Evolutionary conservation across 2,888 invertebrate genomes (phyloP).

Genomic region (Steinernema carpocapsae): DNA sequence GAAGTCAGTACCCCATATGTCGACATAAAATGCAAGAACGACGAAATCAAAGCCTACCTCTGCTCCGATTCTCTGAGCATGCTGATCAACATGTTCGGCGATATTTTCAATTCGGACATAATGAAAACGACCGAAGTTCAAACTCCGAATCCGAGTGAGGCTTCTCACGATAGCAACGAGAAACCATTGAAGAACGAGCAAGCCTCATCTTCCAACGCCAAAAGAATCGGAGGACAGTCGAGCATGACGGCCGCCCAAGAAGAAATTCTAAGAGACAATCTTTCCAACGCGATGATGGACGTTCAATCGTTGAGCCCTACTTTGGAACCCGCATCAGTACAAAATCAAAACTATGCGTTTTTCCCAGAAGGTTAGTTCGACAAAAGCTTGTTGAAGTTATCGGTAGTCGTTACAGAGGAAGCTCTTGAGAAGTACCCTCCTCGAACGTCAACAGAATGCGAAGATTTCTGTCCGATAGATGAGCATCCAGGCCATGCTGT

Average conservation of each 20-base stretch:
- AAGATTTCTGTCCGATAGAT: constrained; percentile 16
- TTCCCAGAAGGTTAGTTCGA: constrained; percentile 4
- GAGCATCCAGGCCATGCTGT: constrained; percentile 29
- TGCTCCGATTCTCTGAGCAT: constrained; percentile 26
- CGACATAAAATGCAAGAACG: constrained; percentile 16
- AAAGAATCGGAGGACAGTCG: background rate
- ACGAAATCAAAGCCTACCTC: constrained; percentile 25
- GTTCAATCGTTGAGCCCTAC: background rate
- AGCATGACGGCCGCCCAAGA: constrained; percentile 14
- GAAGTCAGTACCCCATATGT: background rate
- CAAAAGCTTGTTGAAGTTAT: background rate
- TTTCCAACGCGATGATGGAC: constrained; percentile 18
- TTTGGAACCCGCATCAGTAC: background rate
- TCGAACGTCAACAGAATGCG: constrained; percentile 13
- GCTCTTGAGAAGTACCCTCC: constrained; percentile 23
- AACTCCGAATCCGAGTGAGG: constrained; percentile 12
- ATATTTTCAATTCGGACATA: constrained; percentile 12
- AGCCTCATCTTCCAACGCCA: background rate
- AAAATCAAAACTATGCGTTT: constrained; percentile 21
- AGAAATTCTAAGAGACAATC: constrained; percentile 12
- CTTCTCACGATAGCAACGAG: background rate
- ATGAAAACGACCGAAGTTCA: background rate
- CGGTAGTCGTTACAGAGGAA: background rate
- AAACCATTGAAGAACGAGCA: background rate
- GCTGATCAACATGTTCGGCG: constrained; percentile 7